Conservation (phyloP, 1,140 invertebrate genomes). For the Drosophila burlai region DNA sequence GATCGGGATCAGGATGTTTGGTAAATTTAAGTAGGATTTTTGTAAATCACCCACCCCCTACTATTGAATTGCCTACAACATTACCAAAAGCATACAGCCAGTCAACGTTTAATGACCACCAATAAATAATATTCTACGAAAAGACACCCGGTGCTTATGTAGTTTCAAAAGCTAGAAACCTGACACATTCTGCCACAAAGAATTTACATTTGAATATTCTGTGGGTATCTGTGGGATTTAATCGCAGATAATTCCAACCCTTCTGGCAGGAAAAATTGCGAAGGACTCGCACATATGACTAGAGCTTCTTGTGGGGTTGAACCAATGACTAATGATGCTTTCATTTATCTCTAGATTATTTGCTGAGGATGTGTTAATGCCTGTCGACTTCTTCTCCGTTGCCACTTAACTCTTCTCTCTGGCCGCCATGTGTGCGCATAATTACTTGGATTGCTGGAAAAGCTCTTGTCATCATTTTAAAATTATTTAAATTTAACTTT, state of each 20-base stretch:
- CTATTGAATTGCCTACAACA: neutral
- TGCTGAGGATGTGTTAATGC: conserved; percentile 41
- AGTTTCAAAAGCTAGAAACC: conserved; percentile 30
- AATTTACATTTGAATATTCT: conserved; percentile 58
- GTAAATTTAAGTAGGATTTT: neutral
- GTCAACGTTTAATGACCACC: conserved; percentile 32
- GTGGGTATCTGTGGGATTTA: conserved; percentile 24
- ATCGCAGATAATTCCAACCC: conserved; percentile 19
- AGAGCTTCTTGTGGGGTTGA: conserved; percentile 20
- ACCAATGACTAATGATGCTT: conserved; percentile 57
- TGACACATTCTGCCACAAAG: conserved; percentile 20
- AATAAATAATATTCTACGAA: conserved; percentile 41
- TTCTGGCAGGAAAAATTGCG: conserved; percentile 32
- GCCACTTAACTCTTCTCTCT: conserved; percentile 19
- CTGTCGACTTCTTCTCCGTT: neutral
- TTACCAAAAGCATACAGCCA: neutral
- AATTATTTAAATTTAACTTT: conserved; percentile 59
- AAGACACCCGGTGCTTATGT: conserved; percentile 14
- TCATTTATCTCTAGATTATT: conserved; percentile 49
- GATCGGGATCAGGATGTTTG: neutral
- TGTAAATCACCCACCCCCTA: neutral
- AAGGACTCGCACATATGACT: conserved; percentile 39
- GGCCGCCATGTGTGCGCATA: conserved; percentile 55
- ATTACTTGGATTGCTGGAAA: conserved; percentile 51
- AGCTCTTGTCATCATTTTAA: conserved; percentile 65